Percentiles rank a stretch among this genome's conserved stretches.
phyloP scores from a whole-genome alignment of 2,797 vertebrate species.

The Xiphophorus birchmanni region DNA sequence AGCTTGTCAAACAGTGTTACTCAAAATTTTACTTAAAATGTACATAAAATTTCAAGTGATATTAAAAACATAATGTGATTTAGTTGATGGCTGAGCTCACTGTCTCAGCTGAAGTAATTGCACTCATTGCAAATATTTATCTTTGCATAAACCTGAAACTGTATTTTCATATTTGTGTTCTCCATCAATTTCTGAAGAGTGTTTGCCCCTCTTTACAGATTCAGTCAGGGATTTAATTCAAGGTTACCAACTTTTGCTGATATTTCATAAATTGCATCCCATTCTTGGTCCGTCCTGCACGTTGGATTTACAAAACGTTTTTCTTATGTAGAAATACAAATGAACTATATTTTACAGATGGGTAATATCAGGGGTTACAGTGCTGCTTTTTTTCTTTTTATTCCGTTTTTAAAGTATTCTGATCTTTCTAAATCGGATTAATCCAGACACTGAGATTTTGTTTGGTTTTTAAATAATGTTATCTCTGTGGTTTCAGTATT shows the following conservation, averaged over 20 bases:
- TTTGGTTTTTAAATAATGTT: constrained; percentile 41
- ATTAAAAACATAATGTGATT: background rate
- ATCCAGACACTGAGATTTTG: constrained; percentile 18
- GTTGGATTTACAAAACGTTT: background rate
- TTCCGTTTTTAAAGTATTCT: constrained; percentile 1
- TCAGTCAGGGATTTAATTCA: background rate
- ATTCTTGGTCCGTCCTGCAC: background rate
- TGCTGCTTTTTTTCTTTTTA: background rate
- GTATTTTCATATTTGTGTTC: constrained; percentile 13
- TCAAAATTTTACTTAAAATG: background rate
- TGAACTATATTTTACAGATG: background rate
- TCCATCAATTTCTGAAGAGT: background rate
- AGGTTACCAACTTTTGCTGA: background rate
- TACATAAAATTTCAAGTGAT: background rate
- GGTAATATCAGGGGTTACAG: background rate
- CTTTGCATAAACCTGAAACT: constrained; percentile 10
- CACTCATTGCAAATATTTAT: constrained; percentile 6
- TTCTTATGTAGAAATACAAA: background rate
- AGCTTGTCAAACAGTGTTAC: background rate
- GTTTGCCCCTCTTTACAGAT: background rate
- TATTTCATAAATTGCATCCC: background rate
- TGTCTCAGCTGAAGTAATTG: background rate
- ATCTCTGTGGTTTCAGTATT: constrained; percentile 36
- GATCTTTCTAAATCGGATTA: constrained; percentile 19
- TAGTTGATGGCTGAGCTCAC: background rate